Conservation (phyloP, 2,888 invertebrate genomes). For the Mythimna lalbum region DNA sequence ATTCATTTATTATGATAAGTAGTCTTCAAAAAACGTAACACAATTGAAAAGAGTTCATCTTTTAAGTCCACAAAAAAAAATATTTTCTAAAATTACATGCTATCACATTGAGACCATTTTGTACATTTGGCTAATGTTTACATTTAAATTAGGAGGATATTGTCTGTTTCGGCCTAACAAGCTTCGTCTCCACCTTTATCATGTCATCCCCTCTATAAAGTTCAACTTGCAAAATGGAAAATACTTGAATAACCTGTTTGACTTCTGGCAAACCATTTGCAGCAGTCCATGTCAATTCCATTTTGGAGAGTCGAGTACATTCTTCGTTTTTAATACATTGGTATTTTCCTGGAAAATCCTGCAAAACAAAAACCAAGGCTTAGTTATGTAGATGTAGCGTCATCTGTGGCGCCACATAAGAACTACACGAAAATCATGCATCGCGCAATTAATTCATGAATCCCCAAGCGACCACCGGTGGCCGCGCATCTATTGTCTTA, state of each 20-base stretch:
- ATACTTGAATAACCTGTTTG: slow-evolving; percentile 83
- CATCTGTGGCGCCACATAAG: no score
- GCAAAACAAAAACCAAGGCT: slow-evolving; percentile 57
- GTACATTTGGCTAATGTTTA: slow-evolving; percentile 18
- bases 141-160: slow-evolving; percentile 17
- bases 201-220: slow-evolving; percentile 84
- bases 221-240: slow-evolving; percentile 82
- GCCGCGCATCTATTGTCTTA: no score
- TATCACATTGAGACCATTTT: slow-evolving; percentile 37
- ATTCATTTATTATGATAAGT: slow-evolving; percentile 26
- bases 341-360: slow-evolving; percentile 87
- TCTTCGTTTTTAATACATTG: slow-evolving; percentile 82
- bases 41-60: slow-evolving; percentile 28
- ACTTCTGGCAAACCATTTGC: slow-evolving; percentile 70
- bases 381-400: slow-evolving; percentile 5
- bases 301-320: slow-evolving; percentile 81
- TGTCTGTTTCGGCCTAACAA: slow-evolving; percentile 74
- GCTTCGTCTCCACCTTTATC: slow-evolving; percentile 83
- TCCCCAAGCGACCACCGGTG: no score
- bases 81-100: slow-evolving; percentile 36
- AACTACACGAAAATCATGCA: no score
- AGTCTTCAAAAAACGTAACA: slow-evolving; percentile 21
- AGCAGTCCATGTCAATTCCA: slow-evolving; percentile 82
- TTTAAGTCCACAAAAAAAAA: slow-evolving; percentile 32
- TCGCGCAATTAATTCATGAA: no score